Percentiles rank a stretch among this genome's conserved stretches.
Evolutionary conservation across 2,797 vertebrate genomes (phyloP).

Genomic region (Florisuga fusca): DNA sequence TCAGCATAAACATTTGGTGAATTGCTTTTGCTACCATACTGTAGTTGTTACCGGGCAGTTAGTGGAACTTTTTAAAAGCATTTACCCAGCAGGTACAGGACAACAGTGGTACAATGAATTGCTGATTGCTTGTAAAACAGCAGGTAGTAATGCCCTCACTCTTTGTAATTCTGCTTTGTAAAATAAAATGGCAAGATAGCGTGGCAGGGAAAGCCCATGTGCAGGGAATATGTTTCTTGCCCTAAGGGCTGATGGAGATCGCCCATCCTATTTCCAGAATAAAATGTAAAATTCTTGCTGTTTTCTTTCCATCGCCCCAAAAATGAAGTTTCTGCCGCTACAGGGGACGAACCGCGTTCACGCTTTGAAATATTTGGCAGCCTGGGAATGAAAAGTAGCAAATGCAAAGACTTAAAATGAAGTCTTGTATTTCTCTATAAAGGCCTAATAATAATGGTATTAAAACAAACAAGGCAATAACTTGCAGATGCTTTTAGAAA

Average conservation of each 20-base stretch:
- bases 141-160: conserved; percentile 77
- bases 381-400: not conserved
- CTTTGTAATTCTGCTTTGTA: conserved; percentile 64
- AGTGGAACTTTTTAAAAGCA: conserved; percentile 65
- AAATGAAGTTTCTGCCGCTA: not conserved
- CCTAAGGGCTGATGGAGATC: conserved; percentile 33
- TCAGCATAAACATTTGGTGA: conserved; percentile 82
- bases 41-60: conserved; percentile 70
- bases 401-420: not conserved
- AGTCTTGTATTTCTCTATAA: not conserved
- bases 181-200: conserved; percentile 53
- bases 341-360: not conserved
- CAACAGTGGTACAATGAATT: conserved; percentile 71
- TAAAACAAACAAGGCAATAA: not conserved
- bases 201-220: not conserved
- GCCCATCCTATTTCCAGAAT: not conserved
- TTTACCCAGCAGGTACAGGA: conserved; percentile 81
- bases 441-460: not conserved
- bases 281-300: not conserved
- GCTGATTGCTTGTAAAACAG: conserved; percentile 81
- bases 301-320: not conserved
- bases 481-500: not conserved
- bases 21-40: conserved; percentile 80
- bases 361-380: not conserved
- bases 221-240: not conserved